These are phyloP conservation scores for Bombyx huttoni DNA, from an alignment of 2,888 invertebrate species.

Conservation along the genomic window DNA sequence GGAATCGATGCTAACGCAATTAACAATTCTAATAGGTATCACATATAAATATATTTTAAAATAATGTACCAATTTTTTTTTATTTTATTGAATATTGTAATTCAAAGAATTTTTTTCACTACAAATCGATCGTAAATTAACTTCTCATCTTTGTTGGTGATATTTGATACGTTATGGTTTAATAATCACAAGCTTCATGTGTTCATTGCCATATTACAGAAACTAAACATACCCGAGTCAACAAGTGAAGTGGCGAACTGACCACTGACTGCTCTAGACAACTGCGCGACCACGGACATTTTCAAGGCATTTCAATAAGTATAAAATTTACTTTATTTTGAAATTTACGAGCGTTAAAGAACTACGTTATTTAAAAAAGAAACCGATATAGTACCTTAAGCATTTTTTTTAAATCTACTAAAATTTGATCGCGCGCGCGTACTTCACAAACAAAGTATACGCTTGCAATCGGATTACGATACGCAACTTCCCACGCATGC, in stretches of 20 bases:
- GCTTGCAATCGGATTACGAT: background rate
- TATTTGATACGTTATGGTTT: too few relatives aligned
- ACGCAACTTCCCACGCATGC: slow-evolving; percentile 36
- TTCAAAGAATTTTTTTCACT: too few relatives aligned
- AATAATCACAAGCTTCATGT: background rate
- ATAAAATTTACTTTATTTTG: background rate
- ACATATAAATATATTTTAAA: too few relatives aligned
- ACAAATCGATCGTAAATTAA: too few relatives aligned
- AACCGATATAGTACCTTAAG: too few relatives aligned
- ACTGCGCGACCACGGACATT: slow-evolving; percentile 59
- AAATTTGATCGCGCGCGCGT: background rate
- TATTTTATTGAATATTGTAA: too few relatives aligned
- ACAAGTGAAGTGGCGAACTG: slow-evolving; percentile 41
- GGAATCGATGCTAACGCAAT: too few relatives aligned
- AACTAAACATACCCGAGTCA: slow-evolving; percentile 44
- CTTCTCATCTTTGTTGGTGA: too few relatives aligned
- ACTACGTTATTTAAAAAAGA: too few relatives aligned
- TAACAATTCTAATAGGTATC: too few relatives aligned
- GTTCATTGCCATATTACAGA: background rate
- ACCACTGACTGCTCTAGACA: slow-evolving; percentile 42
- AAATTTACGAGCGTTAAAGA: background rate
- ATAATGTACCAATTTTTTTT: too few relatives aligned
- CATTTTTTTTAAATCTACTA: too few relatives aligned
- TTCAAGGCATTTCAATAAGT: slow-evolving; percentile 44
- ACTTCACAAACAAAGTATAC: slow-evolving; percentile 2